phyloP scores from a whole-genome alignment of 2,888 invertebrate species.

The Amphimallon solstitiale region DNA sequence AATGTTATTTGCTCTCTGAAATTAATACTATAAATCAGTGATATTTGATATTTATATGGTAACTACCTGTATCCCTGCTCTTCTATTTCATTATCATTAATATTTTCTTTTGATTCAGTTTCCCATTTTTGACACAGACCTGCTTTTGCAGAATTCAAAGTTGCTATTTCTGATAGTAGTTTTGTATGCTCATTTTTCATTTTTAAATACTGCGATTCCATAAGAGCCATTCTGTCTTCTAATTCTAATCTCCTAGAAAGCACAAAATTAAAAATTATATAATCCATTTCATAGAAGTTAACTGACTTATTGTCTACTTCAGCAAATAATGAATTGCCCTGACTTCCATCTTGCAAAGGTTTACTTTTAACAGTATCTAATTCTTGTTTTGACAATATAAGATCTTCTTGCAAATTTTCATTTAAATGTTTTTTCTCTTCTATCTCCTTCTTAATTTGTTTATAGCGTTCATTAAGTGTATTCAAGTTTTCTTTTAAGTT shows the following conservation, averaged over 20 bases:
- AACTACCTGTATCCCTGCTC: constrained; percentile 45
- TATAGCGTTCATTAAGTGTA: constrained; percentile 37
- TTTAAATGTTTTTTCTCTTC: constrained; percentile 48
- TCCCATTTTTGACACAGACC: constrained; percentile 48
- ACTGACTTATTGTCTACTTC: constrained; percentile 58
- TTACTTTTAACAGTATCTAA: constrained; percentile 52
- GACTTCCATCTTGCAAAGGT: constrained; percentile 52
- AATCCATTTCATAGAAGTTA: not conserved
- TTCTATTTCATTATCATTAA: constrained; percentile 45
- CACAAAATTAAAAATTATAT: constrained; percentile 22
- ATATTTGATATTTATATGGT: not conserved
- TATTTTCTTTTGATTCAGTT: constrained; percentile 45
- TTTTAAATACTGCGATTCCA: constrained; percentile 52
- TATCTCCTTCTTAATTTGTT: constrained; percentile 51
- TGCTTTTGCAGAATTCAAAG: constrained; percentile 49
- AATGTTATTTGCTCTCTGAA: constrained; percentile 42
- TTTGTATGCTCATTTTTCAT: constrained; percentile 50
- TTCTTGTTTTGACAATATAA: constrained; percentile 50
- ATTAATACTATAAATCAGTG: constrained; percentile 20
- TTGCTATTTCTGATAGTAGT: constrained; percentile 45
- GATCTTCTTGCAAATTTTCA: constrained; percentile 54
- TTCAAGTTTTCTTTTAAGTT: constrained; percentile 24
- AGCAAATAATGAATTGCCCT: constrained; percentile 60
- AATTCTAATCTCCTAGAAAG: constrained; percentile 52
- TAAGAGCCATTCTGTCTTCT: constrained; percentile 52